Base-by-base conservation (phyloP, 2,113 vertebrate genomes). In the Paramisgurnus dabryanus region DNA sequence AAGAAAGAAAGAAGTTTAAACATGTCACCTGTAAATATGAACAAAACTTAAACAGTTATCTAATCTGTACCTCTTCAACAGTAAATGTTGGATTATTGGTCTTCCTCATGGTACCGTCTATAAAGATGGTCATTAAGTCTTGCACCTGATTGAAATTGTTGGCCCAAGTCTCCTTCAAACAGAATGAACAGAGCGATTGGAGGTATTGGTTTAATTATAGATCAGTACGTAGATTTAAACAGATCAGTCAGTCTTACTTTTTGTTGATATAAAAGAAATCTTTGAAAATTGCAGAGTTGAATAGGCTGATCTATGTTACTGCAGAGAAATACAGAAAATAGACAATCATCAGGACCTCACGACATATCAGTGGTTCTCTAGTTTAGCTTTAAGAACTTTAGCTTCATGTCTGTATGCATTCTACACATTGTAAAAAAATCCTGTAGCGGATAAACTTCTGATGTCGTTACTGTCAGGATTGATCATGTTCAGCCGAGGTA, bases 81-180 rank as follows among this genome's bases (percentile, higher is more conserved):
- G 94, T 98, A 80, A 99, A 93, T 84, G 96, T 96, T 0, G 96
- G 96, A 67, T 98, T 96, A 0, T 96, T 94, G 7, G 97, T 99
- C 80, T 96, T 97, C 83, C 97, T 94, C 96, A 98, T 96, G 79
- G 96, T 98, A 90, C 98, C 98, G 0, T 98, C 97, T 0, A 99
- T 95, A 82, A 98, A 99, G 18, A 91, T 95, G 0, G 96, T 98
- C 98, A 99, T 98, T 88, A 94, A 88, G 70, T 98, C 96, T 87
- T 96, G 90, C 77, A 98, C 96, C 86, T 94, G 95, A 90, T 85
- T 97, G 69, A 96, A 87, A 89, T 98, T 95, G 71, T 89, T 94
- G 60, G 97, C 97, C 95, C 96, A 98, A 0, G 83, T 73, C 76
- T 99, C 97, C 97, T 98, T 83, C 34, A 81, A 68, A 49, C 45